Conservation (phyloP, 2,113 vertebrate genomes). For the Seriola dumerili region DNA sequence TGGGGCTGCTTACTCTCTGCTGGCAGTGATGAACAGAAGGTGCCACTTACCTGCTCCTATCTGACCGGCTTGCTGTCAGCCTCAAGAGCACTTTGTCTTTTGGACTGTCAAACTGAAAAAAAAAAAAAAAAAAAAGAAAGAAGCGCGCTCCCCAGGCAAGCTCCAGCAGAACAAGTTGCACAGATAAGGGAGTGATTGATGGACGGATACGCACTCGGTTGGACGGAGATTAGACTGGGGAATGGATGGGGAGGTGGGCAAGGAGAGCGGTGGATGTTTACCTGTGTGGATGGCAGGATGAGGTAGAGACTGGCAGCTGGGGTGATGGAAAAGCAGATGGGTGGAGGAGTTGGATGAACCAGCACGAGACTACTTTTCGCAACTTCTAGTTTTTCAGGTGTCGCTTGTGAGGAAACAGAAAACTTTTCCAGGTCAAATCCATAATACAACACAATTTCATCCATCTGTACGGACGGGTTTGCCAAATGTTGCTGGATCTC, state of each 20-base stretch:
- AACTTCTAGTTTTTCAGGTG: not conserved
- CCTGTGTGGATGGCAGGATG: conserved; percentile 12
- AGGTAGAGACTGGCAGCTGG: not conserved
- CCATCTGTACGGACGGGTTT: not conserved
- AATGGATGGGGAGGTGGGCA: conserved; percentile 15
- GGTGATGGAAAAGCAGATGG: not conserved
- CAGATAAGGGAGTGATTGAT: conserved; percentile 51
- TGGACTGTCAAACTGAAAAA: conserved; percentile 39
- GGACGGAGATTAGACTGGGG: conserved; percentile 33
- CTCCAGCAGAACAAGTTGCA: conserved; percentile 5
- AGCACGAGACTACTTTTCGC: not conserved
- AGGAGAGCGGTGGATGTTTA: conserved; percentile 1
- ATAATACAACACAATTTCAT: not conserved
- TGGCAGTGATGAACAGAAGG: conserved; percentile 52
- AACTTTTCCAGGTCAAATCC: not conserved
- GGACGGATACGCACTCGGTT: conserved; percentile 31
- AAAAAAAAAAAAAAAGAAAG: not conserved
- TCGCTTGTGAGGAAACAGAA: not conserved
- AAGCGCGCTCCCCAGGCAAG: not conserved
- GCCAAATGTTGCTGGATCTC: too few relatives aligned
- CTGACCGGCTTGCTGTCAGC: conserved; percentile 51
- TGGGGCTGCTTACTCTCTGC: conserved; percentile 28
- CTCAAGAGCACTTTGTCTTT: conserved; percentile 58
- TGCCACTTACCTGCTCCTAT: conserved; percentile 58
- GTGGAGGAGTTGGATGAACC: not conserved